phyloP scores from a whole-genome alignment of 1,140 invertebrate genomes.

The Lordiphosa mommai region DNA sequence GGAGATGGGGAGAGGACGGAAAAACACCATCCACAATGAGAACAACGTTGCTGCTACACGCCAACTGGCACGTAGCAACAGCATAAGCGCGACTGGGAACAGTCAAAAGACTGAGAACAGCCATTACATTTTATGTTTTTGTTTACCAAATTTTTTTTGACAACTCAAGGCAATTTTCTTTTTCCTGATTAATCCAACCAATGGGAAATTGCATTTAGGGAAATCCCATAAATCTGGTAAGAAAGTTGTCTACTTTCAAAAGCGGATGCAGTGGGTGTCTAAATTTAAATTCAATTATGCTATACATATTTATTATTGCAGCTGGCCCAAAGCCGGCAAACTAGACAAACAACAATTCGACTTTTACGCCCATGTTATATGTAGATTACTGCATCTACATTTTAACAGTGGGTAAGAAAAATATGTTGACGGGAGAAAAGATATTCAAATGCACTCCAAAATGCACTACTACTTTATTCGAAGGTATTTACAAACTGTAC shows the following conservation, averaged over 20 bases:
- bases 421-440: too few relatives aligned
- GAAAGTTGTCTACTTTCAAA: slow-evolving; percentile 1
- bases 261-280: slow-evolving; percentile 62
- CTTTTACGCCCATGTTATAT: not conserved
- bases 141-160: slow-evolving; percentile 30
- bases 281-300: slow-evolving; percentile 69
- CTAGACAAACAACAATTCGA: slow-evolving; percentile 57
- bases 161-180: slow-evolving; percentile 22
- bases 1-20: slow-evolving; percentile 2
- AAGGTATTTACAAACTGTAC: too few relatives aligned
- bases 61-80: slow-evolving; percentile 69
- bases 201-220: not conserved
- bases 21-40: slow-evolving; percentile 1
- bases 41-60: slow-evolving; percentile 17
- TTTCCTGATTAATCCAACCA: slow-evolving; percentile 1
- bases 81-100: slow-evolving; percentile 7
- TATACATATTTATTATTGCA: slow-evolving; percentile 55
- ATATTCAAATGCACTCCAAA: too few relatives aligned
- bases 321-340: slow-evolving; percentile 61
- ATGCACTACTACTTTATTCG: too few relatives aligned
- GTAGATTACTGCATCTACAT: slow-evolving; percentile 22
- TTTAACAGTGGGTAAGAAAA: not conserved
- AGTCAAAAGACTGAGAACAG: slow-evolving; percentile 19
- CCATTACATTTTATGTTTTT: slow-evolving; percentile 56
- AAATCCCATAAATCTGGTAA: slow-evolving; percentile 1